phyloP scores from a whole-genome alignment of 1,140 invertebrate genomes.

The Potamilus streckersoni region DNA sequence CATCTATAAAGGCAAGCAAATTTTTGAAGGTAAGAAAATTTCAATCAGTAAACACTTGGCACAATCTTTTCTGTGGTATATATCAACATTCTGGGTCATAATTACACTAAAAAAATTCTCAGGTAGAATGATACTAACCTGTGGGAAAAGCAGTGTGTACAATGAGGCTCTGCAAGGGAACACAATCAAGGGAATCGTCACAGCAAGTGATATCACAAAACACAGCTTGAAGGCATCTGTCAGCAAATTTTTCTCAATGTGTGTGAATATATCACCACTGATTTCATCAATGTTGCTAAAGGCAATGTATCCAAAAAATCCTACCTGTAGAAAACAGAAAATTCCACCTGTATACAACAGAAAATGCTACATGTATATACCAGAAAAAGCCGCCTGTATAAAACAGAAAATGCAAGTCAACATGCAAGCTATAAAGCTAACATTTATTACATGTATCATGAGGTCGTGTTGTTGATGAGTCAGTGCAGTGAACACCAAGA shows the following conservation, averaged over 20 bases:
- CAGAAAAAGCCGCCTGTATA: conserved; percentile 81
- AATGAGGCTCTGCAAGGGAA: conserved; percentile 95
- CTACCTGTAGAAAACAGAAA: conserved; percentile 77
- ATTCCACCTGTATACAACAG: conserved; percentile 76
- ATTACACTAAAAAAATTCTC: too few relatives aligned
- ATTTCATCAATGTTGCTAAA: conserved; percentile 78
- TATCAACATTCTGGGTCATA: too few relatives aligned
- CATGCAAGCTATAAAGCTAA: background rate
- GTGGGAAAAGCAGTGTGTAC: conserved; percentile 89
- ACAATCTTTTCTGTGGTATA: too few relatives aligned
- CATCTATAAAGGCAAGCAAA: too few relatives aligned
- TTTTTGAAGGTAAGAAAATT: too few relatives aligned
- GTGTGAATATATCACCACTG: conserved; percentile 89
- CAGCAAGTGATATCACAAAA: conserved; percentile 93
- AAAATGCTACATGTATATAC: conserved; percentile 81
- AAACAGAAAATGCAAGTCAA: background rate
- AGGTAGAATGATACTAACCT: conserved; percentile 72
- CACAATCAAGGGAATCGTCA: conserved; percentile 96
- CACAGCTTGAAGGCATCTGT: conserved; percentile 78
- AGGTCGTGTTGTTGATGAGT: background rate
- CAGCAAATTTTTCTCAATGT: conserved; percentile 81
- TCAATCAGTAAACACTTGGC: too few relatives aligned
- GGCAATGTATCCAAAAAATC: conserved; percentile 95
- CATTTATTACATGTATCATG: background rate
- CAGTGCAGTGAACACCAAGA: background rate